Evolutionary conservation across 35 echinoderm and acorn worm species (phyloP), one percentile per base, ranked within the genome.

Genomic region (Strongylocentrotus purpuratus): DNA sequence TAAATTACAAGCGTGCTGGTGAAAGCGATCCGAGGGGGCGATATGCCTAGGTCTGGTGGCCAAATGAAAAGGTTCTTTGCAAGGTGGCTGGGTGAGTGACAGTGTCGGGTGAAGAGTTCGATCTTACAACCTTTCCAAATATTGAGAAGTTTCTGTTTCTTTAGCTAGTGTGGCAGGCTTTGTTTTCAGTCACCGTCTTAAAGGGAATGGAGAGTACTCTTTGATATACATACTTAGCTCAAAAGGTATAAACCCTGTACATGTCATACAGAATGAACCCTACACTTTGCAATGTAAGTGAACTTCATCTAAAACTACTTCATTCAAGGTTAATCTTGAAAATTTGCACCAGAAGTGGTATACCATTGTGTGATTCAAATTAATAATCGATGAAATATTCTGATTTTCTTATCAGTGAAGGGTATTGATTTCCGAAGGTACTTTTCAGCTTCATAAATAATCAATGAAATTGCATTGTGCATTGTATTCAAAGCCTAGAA

Each of bases 1-100:
- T 89, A 89, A 89, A 89, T 89, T 89, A 89, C 87, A 89, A 89
- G 87, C 87, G 45, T 89, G 87, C 87, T 33, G 25, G 32, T 89
- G 87, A 89, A 89, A 89, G 33, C n/a, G 32, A 89, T 89, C 32
- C 33, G 25, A 89, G 33, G 45, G 87, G 32, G 87, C 45, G 87
- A 89, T 89, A 89, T 89, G 87, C 32, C 87, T 33, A 31, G 33
- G 45, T 89, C 33, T 89, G 45, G 33, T 89, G 87, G 87, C 31
- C 12, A 46, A 89, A 89, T 45, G 87, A 46, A 89, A 87, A 15
- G 33, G 45, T 45, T 45, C 32, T 33, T 89, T 89, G 45, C 45
- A 89, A 89, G 45, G 87, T 33, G 87, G 87, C 45, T 45, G 87
- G 4, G 32, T 33, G 33, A 89, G 32, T 45, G 87, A 46, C 33